phyloP scores from a whole-genome alignment of 2,113 vertebrate genomes.

The Tenebrosternarchus preto region DNA sequence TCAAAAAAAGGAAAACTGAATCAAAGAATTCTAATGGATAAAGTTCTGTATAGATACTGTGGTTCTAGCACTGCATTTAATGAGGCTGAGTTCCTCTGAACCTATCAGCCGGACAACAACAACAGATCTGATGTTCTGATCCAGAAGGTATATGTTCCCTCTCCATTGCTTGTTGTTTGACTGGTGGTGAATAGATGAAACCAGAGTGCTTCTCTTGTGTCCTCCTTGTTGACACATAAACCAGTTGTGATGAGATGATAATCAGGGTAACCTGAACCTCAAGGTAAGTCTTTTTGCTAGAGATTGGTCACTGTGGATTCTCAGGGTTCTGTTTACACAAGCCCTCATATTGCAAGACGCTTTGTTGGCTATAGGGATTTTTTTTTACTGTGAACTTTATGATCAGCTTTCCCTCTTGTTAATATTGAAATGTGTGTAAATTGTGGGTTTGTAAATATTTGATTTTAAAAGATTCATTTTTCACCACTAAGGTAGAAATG shows the following conservation, averaged over 20 bases:
- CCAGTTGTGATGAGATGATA: not conserved
- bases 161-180: not conserved
- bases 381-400: not conserved
- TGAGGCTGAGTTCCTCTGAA: not conserved
- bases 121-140: constrained; percentile 18
- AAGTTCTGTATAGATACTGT: not conserved
- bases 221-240: not conserved
- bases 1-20: not conserved
- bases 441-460: constrained; percentile 28
- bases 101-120: not conserved
- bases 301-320: constrained; percentile 19
- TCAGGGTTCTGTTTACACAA: constrained; percentile 32
- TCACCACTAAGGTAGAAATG: not conserved
- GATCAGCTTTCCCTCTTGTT: constrained; percentile 6
- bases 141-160: not conserved
- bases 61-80: not conserved
- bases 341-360: not conserved
- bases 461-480: not conserved
- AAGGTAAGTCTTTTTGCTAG: constrained; percentile 15
- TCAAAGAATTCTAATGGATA: not conserved
- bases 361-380: constrained; percentile 3
- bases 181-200: constrained; percentile 14
- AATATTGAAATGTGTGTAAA: constrained; percentile 11
- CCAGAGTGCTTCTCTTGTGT: not conserved
- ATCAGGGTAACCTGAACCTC: constrained; percentile 1